These are phyloP conservation scores for Cyclura pinguis DNA, from an alignment of 2,797 vertebrate genomes.

Conservation along the genomic window DNA sequence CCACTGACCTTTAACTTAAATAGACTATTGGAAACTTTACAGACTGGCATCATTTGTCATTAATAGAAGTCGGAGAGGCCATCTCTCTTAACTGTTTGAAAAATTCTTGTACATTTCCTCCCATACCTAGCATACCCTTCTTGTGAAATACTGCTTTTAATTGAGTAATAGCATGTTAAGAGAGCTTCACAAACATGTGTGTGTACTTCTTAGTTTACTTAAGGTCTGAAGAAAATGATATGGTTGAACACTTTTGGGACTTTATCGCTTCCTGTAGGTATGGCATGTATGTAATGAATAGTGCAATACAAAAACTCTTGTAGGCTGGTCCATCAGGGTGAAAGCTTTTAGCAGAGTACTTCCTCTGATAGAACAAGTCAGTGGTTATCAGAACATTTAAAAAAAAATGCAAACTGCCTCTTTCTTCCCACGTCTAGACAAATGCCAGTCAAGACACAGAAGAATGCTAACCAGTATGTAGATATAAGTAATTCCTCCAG, in stretches of 20 bases:
- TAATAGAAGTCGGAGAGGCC: conserved; percentile 12
- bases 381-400: too few relatives aligned
- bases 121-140: not conserved
- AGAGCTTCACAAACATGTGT: not conserved
- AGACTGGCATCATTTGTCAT: conserved; percentile 39
- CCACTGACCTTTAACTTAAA: conserved; percentile 50
- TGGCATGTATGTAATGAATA: not conserved
- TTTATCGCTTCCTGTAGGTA: not conserved
- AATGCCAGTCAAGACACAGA: too few relatives aligned
- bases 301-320: not conserved
- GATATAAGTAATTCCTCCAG: too few relatives aligned
- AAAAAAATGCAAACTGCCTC: too few relatives aligned
- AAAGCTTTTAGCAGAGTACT: too few relatives aligned
- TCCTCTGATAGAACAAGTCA: too few relatives aligned
- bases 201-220: not conserved
- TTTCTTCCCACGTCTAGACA: too few relatives aligned
- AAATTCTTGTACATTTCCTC: not conserved
- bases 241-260: not conserved
- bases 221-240: not conserved
- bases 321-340: not conserved
- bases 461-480: too few relatives aligned
- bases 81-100: not conserved
- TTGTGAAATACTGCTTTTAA: not conserved
- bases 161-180: not conserved
- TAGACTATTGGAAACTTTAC: conserved; percentile 37